Base-by-base conservation (phyloP, 2,113 vertebrate genomes). In the Rhinogobius similis region DNA sequence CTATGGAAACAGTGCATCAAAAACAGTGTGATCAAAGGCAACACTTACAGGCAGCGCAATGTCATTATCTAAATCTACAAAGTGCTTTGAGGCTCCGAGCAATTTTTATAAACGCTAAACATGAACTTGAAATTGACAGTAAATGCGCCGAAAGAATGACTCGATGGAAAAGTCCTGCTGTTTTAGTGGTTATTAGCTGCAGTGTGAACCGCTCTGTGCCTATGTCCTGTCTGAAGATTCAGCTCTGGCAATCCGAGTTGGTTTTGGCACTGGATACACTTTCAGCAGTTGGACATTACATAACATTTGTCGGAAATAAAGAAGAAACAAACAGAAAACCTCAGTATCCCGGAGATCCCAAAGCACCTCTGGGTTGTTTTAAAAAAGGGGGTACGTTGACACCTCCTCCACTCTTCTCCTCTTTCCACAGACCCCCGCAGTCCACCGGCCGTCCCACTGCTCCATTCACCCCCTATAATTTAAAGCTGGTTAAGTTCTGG, bases 321-420 rank as follows among this genome's bases (percentile, higher is more conserved):
- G 62, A n/a, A 59, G 72, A 74, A 66, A 67, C 65, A 53, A 76
- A 84, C 56, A 82, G 39, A 59, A 83, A 87, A 84, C 87, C 86
- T 83, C 77, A 68, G 77, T 76, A 89, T 87, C 88, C 88, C 14
- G 74, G 85, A 87, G 86, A 90, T 85, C 86, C 89, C 63, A 70
- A 84, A 87, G 90, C 88, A 79, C 90, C 88, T 82, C 82, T 73
- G 48, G 70, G 74, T 78, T 75, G 84, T 43, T 63, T 23, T 24
- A 2, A 27, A 58, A 24, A 58, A 10, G 26, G n/a, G 38, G 61
- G 67, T 62, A 73, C 70, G 56, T 71, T 74, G 6, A 59, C 76
- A 62, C 62, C 62, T 71, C 58, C 76, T 72, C 46, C 73, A 26
- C 48, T 46, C 74, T 65, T 23, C 29, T 77, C 56, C 53, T 67